Percentiles rank a stretch among this genome's conserved stretches.
Evolutionary conservation across 2,113 vertebrate genomes (phyloP).

Genomic region (Mohoua ochrocephala): DNA sequence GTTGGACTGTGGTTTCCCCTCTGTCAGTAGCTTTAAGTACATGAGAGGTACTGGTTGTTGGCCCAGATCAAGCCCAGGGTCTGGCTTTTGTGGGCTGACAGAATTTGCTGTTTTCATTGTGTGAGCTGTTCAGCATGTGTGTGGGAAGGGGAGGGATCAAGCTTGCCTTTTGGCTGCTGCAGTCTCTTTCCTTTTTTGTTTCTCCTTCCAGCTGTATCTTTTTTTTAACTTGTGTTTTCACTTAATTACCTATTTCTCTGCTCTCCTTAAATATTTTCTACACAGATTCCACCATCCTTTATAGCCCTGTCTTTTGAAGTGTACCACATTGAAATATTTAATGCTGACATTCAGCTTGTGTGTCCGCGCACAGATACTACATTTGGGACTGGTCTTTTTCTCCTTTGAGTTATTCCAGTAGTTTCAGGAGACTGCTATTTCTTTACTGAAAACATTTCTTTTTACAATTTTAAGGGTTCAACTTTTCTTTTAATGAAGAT

Average conservation of each 20-base stretch:
- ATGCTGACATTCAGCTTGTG: not conserved
- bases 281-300: not conserved
- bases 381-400: not conserved
- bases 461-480: not conserved
- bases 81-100: not conserved
- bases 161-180: not conserved
- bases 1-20: not conserved
- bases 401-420: not conserved
- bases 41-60: not conserved
- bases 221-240: not conserved
- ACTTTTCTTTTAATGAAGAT: not conserved
- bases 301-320: not conserved
- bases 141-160: not conserved
- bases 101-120: not conserved
- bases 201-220: not conserved
- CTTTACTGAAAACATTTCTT: not conserved
- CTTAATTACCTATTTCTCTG: not conserved
- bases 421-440: not conserved
- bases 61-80: not conserved
- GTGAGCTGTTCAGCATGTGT: not conserved
- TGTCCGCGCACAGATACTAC: not conserved
- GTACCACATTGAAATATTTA: not conserved
- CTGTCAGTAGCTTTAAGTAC: not conserved
- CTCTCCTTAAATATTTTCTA: not conserved
- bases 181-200: not conserved